Evolutionary conservation across 2,888 invertebrate species (phyloP).

Genomic region (Heliothis peltigera): DNA sequence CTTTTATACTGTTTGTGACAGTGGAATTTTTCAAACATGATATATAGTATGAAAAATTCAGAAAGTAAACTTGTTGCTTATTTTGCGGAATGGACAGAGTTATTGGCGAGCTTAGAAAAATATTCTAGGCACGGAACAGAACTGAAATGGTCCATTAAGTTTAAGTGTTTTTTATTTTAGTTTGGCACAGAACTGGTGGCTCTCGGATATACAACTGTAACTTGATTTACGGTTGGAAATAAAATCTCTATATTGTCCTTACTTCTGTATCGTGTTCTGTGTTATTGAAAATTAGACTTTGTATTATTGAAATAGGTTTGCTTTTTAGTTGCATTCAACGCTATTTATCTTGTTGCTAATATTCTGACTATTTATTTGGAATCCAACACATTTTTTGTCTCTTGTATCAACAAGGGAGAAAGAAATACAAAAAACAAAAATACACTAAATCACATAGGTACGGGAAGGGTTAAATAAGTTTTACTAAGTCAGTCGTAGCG

Average conservation of each 20-base stretch:
- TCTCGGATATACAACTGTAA: slow-evolving; percentile 37
- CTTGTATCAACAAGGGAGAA: slow-evolving; percentile 21
- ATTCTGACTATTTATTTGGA: slow-evolving; percentile 33
- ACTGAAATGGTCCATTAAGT: slow-evolving; percentile 52
- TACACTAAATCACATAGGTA: slow-evolving; percentile 44
- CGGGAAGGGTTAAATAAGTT: slow-evolving; percentile 53
- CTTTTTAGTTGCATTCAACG: slow-evolving; percentile 18
- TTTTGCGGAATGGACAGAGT: slow-evolving; percentile 22
- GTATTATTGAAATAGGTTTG: slow-evolving; percentile 5
- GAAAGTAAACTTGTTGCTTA: slow-evolving; percentile 43
- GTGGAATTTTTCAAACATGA: too few relatives aligned
- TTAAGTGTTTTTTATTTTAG: slow-evolving; percentile 34
- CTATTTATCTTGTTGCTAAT: slow-evolving; percentile 17
- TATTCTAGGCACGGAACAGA: slow-evolving; percentile 55
- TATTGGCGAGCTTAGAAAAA: slow-evolving; percentile 48
- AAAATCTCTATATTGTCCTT: slow-evolving; percentile 14
- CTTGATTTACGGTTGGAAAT: slow-evolving; percentile 47
- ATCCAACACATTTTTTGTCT: slow-evolving; percentile 33
- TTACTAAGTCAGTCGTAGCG: slow-evolving; percentile 47
- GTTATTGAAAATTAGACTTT: slow-evolving; percentile 14
- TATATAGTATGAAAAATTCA: neutral
- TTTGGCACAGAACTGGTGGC: slow-evolving; percentile 19
- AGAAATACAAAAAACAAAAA: slow-evolving; percentile 54
- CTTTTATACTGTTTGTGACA: too few relatives aligned
- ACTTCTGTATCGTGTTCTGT: slow-evolving; percentile 1